These are phyloP conservation scores for Chrysochloris asiatica DNA, from an alignment of 2,113 vertebrate species.

Conservation along the genomic window DNA sequence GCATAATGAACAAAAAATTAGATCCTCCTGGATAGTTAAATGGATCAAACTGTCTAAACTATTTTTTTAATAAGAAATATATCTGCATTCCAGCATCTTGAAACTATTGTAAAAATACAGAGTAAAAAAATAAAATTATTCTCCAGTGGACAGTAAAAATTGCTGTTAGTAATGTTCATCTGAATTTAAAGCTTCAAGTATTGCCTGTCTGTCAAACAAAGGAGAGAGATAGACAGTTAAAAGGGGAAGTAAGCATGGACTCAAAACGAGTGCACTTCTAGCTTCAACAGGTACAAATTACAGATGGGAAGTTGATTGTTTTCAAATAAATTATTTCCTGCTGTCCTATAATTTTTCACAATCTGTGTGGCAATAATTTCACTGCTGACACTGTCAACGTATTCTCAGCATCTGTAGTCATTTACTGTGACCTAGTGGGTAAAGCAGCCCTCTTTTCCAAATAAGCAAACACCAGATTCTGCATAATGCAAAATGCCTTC, in stretches of 20 bases:
- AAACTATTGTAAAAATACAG: slow-evolving; percentile 78
- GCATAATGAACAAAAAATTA: slow-evolving; percentile 79
- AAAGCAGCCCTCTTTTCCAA: slow-evolving; percentile 62
- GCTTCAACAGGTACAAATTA: slow-evolving; percentile 78
- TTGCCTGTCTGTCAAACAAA: slow-evolving; percentile 79
- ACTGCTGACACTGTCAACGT: slow-evolving; percentile 66
- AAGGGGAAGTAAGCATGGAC: slow-evolving; percentile 5
- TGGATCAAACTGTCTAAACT: slow-evolving; percentile 83
- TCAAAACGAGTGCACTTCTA: slow-evolving; percentile 67
- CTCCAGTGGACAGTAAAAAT: slow-evolving; percentile 74
- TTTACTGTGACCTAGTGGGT: slow-evolving; percentile 70
- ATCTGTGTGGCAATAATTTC: slow-evolving; percentile 78
- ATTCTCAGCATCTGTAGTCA: slow-evolving; percentile 77
- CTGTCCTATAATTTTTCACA: slow-evolving; percentile 79
- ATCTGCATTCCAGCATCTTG: slow-evolving; percentile 82
- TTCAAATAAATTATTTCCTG: slow-evolving; percentile 82
- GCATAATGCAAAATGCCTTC: slow-evolving; percentile 71
- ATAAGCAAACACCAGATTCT: slow-evolving; percentile 76
- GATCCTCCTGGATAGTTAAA: slow-evolving; percentile 79
- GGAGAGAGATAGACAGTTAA: slow-evolving; percentile 65
- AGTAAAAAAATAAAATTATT: slow-evolving; percentile 77
- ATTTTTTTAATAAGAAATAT: slow-evolving; percentile 75
- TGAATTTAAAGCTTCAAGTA: slow-evolving; percentile 74
- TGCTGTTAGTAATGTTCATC: slow-evolving; percentile 80
- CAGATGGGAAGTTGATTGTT: slow-evolving; percentile 78